Evolutionary conservation across 1,140 invertebrate species (phyloP), one percentile per base, ranked within the genome.

Genomic region (Protaetia brevitarsis): DNA sequence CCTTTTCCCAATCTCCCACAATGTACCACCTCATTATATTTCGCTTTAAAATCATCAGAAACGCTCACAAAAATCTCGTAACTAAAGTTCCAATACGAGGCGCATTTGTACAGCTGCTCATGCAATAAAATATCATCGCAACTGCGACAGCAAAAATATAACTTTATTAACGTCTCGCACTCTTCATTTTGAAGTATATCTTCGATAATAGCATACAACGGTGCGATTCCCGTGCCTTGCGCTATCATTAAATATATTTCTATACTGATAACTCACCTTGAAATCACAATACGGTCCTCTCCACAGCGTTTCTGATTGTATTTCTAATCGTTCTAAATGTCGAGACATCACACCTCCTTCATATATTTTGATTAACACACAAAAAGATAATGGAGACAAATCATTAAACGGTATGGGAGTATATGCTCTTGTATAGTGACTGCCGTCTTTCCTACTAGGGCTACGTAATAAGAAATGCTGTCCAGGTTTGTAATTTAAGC

Each of bases 191-290:
- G 73, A 45, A 89, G 65, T 68, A 90, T 82, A 34, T 77, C 70
- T 57, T 83, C 78, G 26, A 86, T 83, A 8, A 91, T 81, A 66
- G 83, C 80, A 73, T 82, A 81, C 77, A 89, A 82, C 19, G 88
- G 87, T 30, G 87, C 85, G 66, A 90, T 84, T 0, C 88, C 88
- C 41, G 88, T 89, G 0, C 89, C 88, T 72, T 87, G 87, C 59
- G 84, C 85, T 59, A 90, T 77, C 80, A 90, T 83, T n/a, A 19
- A 87, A 66, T 4, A 90, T 74, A 71, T 79, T 73, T 66, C 78
- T 77, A 69, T 75, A 80, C 61, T 72, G 75, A 71, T 87, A 82
- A 66, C 75, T 70, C 41, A 87, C 80, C 31, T 74, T 66, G 74
- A 85, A 88, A 31, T 76, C 73, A 13, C 87, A 86, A 81, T 85